phyloP scores from a whole-genome alignment of 2,797 vertebrate species.

The Labroides dimidiatus region DNA sequence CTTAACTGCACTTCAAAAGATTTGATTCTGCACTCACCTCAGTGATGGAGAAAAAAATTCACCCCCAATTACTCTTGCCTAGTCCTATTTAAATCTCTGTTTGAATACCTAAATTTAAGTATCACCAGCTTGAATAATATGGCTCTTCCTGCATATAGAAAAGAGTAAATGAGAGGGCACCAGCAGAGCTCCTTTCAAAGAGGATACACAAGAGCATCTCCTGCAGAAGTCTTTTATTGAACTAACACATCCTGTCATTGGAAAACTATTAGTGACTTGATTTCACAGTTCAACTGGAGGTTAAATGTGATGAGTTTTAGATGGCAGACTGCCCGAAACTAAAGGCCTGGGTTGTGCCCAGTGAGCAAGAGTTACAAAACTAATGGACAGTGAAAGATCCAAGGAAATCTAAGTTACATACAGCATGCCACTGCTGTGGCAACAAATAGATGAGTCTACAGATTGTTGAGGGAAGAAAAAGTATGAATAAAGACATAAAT shows the following conservation, averaged over 20 bases:
- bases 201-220: neutral
- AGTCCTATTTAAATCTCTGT: neutral
- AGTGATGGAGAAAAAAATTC: neutral
- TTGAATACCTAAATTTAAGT: conserved; percentile 1
- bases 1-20: neutral
- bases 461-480: too few species aligned
- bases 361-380: conserved; percentile 10
- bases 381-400: neutral
- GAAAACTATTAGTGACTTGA: conserved; percentile 21
- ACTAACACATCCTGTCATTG: neutral
- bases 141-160: neutral
- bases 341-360: neutral
- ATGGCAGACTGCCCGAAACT: conserved; percentile 12
- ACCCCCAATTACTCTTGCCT: neutral
- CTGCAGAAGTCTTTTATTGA: conserved; percentile 7
- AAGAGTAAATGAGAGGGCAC: neutral
- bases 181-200: neutral
- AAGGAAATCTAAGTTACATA: neutral
- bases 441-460: neutral
- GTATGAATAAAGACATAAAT: too few species aligned
- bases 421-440: neutral
- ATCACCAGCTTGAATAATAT: neutral
- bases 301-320: conserved; percentile 15
- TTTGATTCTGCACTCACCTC: neutral
- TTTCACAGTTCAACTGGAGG: conserved; percentile 15